Evolutionary conservation across 2,888 invertebrate genomes (phyloP), one percentile per base, ranked within the genome.

Genomic region (Eudasyphora cyanicolor): DNA sequence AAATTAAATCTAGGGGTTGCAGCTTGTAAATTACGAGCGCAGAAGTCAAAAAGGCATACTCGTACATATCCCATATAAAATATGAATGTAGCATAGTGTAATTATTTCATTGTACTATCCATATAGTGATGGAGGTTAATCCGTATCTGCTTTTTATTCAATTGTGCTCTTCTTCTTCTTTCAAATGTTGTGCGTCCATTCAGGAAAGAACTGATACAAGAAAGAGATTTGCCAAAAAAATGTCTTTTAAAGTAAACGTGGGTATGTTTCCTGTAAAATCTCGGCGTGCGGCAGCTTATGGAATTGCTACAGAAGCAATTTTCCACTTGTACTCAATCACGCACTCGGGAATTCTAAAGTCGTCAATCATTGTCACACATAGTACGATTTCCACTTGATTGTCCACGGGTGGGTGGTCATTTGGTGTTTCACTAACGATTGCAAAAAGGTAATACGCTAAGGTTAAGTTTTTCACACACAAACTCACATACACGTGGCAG

Each of bases 351-450:
- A 74, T 74, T 74, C 42, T 76, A 62, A 77, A 70, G 76, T 76
- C 62, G 73, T 83, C 80, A 76, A 83, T 83, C 82, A 83, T 80
- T 83, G 82, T 83, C 82, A 83, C 79, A 76, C 69, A 60, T 77
- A 12, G 57, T 10, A 4, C 24, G n/a, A n/a, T n/a, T n/a, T n/a
- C n/a, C n/a, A n/a, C n/a, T 4, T 51, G 8, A 24, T 10, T 5
- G 38, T 14, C 12, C 12, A 6, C 8, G 21, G 12, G 54, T 54
- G 54, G 4, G 57, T 14, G 27, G 1, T 35, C 4, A 4, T 49
- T 32, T 38, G 24, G 35, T 45, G 24, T 64, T 62, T 74, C 27
- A 29, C 45, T 69, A 27, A 29, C 49, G 10, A 49, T 57, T 51
- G 14, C 35, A 35, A n/a, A n/a, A n/a, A n/a, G n/a, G n/a, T n/a